Conservation (phyloP, 2,797 vertebrate species). For the Ctenosaura bakeri region DNA sequence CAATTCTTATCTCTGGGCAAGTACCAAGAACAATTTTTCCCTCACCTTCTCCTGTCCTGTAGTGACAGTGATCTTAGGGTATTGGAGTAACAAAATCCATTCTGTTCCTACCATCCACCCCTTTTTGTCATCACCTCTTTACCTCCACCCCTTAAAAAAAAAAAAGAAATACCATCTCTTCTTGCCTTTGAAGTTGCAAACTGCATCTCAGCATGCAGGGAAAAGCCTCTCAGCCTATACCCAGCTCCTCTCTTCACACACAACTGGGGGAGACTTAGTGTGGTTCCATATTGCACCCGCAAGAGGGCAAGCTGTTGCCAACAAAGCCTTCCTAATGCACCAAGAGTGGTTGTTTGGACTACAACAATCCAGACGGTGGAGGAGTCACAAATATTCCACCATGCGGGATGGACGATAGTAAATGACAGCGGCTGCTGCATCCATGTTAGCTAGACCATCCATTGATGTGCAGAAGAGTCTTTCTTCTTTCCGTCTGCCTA, state of each 20-base stretch:
- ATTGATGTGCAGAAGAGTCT: conserved; percentile 14
- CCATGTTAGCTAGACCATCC: conserved; percentile 25
- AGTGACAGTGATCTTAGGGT: conserved; percentile 48
- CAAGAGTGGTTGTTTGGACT: conserved; percentile 34
- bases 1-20: conserved; percentile 56
- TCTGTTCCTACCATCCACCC: conserved; percentile 58
- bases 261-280: conserved; percentile 14
- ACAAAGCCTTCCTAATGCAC: conserved; percentile 7
- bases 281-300: neutral
- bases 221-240: neutral
- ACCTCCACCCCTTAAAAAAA: conserved; percentile 22
- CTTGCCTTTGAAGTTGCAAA: conserved; percentile 77
- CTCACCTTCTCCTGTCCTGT: neutral
- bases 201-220: conserved; percentile 67
- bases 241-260: neutral
- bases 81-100: conserved; percentile 47
- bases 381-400: neutral
- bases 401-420: neutral
- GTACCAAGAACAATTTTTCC: conserved; percentile 33
- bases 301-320: conserved; percentile 27
- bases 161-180: conserved; percentile 54
- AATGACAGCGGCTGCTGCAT: conserved; percentile 20
- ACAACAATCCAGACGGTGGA: conserved; percentile 33
- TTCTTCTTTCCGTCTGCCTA: neutral
- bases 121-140: conserved; percentile 45